Conservation (phyloP, 2,797 vertebrate genomes). For the Lacerta bilineata region DNA sequence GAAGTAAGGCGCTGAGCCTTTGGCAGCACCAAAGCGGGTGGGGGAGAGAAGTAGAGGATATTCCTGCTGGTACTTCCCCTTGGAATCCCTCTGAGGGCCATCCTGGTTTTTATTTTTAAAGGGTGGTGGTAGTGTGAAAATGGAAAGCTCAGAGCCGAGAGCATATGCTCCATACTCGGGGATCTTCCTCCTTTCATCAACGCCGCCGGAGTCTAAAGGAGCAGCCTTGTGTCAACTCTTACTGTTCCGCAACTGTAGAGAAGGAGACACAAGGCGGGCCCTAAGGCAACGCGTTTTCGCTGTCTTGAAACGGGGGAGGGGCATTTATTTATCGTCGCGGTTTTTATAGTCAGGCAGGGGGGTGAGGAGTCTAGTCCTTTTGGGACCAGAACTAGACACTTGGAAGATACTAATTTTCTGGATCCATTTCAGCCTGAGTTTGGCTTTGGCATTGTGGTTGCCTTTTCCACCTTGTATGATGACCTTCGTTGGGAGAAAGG, state of each 20-base stretch:
- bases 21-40: neutral
- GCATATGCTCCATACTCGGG: fast-evolving
- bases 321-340: too few species aligned
- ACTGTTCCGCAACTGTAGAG: neutral
- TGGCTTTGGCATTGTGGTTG: too few species aligned
- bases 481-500: too few species aligned
- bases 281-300: neutral
- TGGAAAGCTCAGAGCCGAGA: neutral
- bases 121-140: too few species aligned
- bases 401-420: too few species aligned
- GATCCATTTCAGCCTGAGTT: too few species aligned
- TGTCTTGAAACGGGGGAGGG: too few species aligned
- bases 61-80: neutral
- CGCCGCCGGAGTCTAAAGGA: neutral
- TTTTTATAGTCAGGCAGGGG: too few species aligned
- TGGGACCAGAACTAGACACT: too few species aligned
- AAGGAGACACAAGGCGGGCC: neutral
- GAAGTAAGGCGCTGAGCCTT: neutral
- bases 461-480: too few species aligned
- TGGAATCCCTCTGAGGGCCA: neutral
- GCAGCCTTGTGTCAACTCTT: neutral
- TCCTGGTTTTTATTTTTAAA: neutral
- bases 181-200: too few species aligned
- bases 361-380: too few species aligned
- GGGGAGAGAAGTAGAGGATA: neutral